phyloP scores from a whole-genome alignment of 2,113 vertebrate genomes.

The Pedetes capensis region DNA sequence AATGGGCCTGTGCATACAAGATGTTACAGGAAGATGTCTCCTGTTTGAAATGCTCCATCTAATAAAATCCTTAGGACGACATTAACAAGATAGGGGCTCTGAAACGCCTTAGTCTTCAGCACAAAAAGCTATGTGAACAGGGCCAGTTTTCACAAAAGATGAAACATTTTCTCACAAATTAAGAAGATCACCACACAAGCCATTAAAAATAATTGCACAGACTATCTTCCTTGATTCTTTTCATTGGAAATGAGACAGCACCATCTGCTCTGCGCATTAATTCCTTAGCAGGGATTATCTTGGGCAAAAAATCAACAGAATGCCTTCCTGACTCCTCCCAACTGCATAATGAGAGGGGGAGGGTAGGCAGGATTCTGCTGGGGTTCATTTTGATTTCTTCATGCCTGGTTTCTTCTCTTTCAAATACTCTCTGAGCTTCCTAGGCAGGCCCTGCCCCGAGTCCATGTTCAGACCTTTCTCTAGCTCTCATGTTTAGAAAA shows the following conservation, averaged over 20 bases:
- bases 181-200: slow-evolving; percentile 84
- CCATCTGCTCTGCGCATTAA: slow-evolving; percentile 86
- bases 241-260: slow-evolving; percentile 85
- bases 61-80: not conserved
- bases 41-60: not conserved
- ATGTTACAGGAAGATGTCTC: not conserved
- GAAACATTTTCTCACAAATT: slow-evolving; percentile 87
- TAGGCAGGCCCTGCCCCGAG: slow-evolving; percentile 25
- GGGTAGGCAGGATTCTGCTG: slow-evolving; percentile 72
- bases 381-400: slow-evolving; percentile 78
- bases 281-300: slow-evolving; percentile 86
- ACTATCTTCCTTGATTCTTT: slow-evolving; percentile 86
- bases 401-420: slow-evolving; percentile 76
- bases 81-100: slow-evolving; percentile 68
- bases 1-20: not conserved
- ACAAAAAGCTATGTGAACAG: slow-evolving; percentile 71
- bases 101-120: slow-evolving; percentile 59
- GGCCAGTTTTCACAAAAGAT: slow-evolving; percentile 82
- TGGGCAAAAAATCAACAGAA: slow-evolving; percentile 86
- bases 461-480: not conserved
- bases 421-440: slow-evolving; percentile 37
- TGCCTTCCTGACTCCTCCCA: slow-evolving; percentile 82
- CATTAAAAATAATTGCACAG: slow-evolving; percentile 89
- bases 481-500: not conserved
- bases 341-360: slow-evolving; percentile 80